Base-by-base conservation (phyloP, 2,888 invertebrate species). In the Sminthurinus aureus region DNA sequence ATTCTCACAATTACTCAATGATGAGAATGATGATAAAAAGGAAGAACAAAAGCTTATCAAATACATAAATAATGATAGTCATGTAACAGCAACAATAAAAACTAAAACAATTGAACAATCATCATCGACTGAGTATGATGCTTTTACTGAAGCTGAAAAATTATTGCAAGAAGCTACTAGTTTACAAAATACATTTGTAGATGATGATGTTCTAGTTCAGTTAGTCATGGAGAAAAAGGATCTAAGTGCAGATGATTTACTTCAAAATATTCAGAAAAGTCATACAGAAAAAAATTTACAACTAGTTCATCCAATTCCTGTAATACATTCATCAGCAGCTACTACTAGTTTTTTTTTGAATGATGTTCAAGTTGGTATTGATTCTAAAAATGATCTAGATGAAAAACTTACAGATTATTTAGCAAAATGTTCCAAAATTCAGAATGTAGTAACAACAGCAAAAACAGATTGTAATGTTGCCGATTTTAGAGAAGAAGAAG, bases 101-200 rank as follows among this genome's bases (percentile, higher is more conserved):
- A 15, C 2, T 58, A 18, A 12, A 2, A n/a, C n/a, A n/a, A n/a
- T n/a, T n/a, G n/a, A n/a, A n/a, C n/a, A n/a, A n/a, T n/a, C n/a
- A n/a, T n/a, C n/a, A n/a, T n/a, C n/a, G n/a, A 11, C 24, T 78
- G 78, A 82, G 67, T 82, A 82, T 66, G 82, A 82, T 77, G 76
- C 82, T 6, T 82, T 82, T 22, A 15, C 11, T 20, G 82, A 76
- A 18, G n/a, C 24, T 12, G 76, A 76, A n/a, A 24, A 20, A 26
- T 71, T 71, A 71, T 13, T 71, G 9, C 11, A 13, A 24, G 12
- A 11, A 15, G 26, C 26, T 11, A 15, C 24, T 26, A 22, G 24
- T 75, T 77, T 82, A 50, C 24, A 77, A 51, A 82, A 82, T 26
- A 76, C 77, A 13, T 69, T 67, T 69, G 82, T 77, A 24, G 20